Evolutionary conservation across 2,888 invertebrate genomes (phyloP).

Genomic region (Thelaira solivaga): DNA sequence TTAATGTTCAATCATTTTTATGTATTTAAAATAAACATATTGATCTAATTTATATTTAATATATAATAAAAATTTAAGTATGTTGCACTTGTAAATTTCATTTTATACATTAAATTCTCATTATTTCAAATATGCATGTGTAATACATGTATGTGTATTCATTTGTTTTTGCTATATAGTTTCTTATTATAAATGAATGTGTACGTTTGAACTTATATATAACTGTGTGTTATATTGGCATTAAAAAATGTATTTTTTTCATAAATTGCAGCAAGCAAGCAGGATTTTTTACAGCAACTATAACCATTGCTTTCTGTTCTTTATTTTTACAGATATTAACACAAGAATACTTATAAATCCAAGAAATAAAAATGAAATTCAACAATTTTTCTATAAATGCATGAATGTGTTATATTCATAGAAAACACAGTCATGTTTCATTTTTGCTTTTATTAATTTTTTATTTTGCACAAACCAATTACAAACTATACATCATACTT

Average conservation of each 20-base stretch:
- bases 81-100: not conserved
- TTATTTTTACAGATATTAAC: not conserved
- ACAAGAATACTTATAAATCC: constrained; percentile 24
- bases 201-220: too few species aligned
- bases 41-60: constrained; percentile 46
- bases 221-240: too few species aligned
- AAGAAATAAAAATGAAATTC: constrained; percentile 30
- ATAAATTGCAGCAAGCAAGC: too few species aligned
- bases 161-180: too few species aligned
- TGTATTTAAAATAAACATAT: constrained; percentile 46
- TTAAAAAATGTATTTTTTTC: too few species aligned
- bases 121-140: not conserved
- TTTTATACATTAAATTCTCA: constrained; percentile 9
- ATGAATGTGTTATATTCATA: not conserved
- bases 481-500: not conserved
- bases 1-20: constrained; percentile 5
- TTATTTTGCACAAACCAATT: not conserved
- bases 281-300: too few species aligned
- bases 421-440: constrained; percentile 10
- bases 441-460: constrained; percentile 15
- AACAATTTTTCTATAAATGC: not conserved
- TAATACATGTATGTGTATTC: not conserved
- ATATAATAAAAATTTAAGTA: not conserved
- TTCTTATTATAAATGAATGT: too few species aligned
- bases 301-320: too few species aligned